Evolutionary conservation across 2,797 vertebrate species (phyloP), one percentile per base, ranked within the genome.

Genomic region (Enteromius radiatus): DNA sequence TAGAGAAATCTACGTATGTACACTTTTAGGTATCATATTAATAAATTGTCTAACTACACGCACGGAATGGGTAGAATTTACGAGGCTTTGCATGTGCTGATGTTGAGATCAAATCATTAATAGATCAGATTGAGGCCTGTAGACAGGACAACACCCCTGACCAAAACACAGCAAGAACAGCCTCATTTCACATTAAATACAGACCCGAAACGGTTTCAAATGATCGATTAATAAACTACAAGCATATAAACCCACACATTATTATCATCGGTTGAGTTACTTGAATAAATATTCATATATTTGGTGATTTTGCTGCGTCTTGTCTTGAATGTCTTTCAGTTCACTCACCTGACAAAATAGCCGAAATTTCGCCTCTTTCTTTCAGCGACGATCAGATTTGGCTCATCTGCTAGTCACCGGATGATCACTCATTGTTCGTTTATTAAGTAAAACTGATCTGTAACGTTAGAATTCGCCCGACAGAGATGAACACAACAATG

Each of bases 261-360:
- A 9, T 6, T 3, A 19, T 3, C 2, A 43, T 68, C 64, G 4
- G 1, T 5, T 11, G 8, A 2, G 1, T 52, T n/a, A 31, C 3
- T 11, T 31, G 21, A 43, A n/a, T 7, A 59, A 5, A 19, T 3
- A 12, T 65, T 21, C 1, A 5, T 1, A 11, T 67, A 6, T 59
- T 70, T 52, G 56, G 8, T 12, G 43, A 80, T 56, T 78, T 59
- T 21, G 56, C 71, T 69, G 74, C 70, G 76, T 83, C 41, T 54
- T 65, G 8, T 69, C 47, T 31, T 31, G 5, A 64, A 85, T 7
- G 5, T 56, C 49, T 56, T 38, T 74, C 31, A 23, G 23, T 3
- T 70, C 19, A 85, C 84, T 87, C 84, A 85, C 86, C 84, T 87
- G 68, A 74, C 52, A 75, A 81, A 80, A 81, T 68, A 36, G 7